phyloP scores from a whole-genome alignment of 2,113 vertebrate species.

The Gymnarchus niloticus region DNA sequence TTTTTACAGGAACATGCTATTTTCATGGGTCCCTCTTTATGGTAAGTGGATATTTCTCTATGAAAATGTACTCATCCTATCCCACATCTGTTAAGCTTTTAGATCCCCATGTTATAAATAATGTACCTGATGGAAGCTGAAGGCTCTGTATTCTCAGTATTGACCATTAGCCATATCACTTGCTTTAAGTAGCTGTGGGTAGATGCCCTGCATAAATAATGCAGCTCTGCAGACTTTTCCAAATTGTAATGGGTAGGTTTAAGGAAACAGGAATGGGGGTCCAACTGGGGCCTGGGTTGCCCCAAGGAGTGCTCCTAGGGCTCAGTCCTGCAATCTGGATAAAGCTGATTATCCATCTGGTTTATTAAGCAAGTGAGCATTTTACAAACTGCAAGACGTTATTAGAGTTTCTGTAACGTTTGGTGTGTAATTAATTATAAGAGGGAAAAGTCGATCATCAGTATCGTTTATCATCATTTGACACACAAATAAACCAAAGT shows the following conservation, averaged over 20 bases:
- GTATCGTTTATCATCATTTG: not conserved
- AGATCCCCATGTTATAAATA: slow-evolving; percentile 17
- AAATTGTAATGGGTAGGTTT: slow-evolving; percentile 19
- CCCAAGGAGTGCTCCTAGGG: not conserved
- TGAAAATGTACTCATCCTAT: not conserved
- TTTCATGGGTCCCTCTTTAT: slow-evolving; percentile 56
- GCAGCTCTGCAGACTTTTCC: slow-evolving; percentile 25
- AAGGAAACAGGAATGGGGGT: not conserved
- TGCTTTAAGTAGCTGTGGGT: slow-evolving; percentile 19
- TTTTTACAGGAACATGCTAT: slow-evolving; percentile 65
- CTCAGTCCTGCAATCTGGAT: not conserved
- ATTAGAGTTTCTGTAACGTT: not conserved
- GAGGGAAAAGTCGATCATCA: too few species aligned
- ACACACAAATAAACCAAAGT: not conserved
- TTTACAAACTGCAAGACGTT: not conserved
- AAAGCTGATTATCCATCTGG: not conserved
- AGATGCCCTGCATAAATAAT: slow-evolving; percentile 28
- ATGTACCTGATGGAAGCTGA: slow-evolving; percentile 3
- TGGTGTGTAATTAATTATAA: not conserved
- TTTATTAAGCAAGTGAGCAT: too few species aligned
- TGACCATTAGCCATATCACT: slow-evolving; percentile 24
- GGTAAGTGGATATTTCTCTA: slow-evolving; percentile 56
- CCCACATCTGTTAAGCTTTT: not conserved
- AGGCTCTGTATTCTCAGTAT: slow-evolving; percentile 1
- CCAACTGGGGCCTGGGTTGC: not conserved